phyloP scores from a whole-genome alignment of 2,888 invertebrate genomes.

The Melipona beecheii region DNA sequence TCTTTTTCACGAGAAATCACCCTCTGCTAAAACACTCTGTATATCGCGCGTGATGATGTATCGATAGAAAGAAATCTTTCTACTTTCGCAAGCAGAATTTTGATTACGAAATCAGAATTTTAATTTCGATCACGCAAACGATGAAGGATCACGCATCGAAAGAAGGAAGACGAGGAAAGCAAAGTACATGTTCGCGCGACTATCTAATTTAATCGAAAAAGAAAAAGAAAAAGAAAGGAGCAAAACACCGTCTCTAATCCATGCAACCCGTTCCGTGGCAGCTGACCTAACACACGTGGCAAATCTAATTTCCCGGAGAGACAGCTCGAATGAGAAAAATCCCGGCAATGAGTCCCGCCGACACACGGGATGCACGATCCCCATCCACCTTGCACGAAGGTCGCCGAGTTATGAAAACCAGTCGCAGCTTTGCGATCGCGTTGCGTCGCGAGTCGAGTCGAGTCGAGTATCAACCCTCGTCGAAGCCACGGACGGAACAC shows the following conservation, averaged over 20 bases:
- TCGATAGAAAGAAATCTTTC: too few relatives aligned
- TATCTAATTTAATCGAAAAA: not conserved
- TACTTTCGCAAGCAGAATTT: too few relatives aligned
- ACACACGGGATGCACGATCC: not conserved
- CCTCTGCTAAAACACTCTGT: too few relatives aligned
- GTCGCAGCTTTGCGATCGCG: slow-evolving; percentile 39
- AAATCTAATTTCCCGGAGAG: not conserved
- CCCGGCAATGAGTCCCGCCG: not conserved
- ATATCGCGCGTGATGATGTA: too few relatives aligned
- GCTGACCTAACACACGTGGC: not conserved
- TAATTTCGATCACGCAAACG: too few relatives aligned
- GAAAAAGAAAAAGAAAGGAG: too few relatives aligned
- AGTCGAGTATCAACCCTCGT: slow-evolving; percentile 57
- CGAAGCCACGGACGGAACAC: slow-evolving; percentile 25
- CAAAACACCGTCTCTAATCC: not conserved
- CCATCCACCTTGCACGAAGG: slow-evolving; percentile 31
- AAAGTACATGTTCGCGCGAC: not conserved
- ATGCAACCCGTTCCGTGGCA: not conserved
- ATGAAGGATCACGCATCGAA: too few relatives aligned
- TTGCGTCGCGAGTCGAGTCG: slow-evolving; percentile 36
- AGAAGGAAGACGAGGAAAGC: not conserved
- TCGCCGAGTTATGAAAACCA: slow-evolving; percentile 58
- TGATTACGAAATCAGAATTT: too few relatives aligned
- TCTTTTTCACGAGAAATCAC: too few relatives aligned
- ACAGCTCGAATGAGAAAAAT: not conserved